Evolutionary conservation across 2,888 invertebrate genomes (phyloP), one percentile per base, ranked within the genome.

Genomic region (Catocala nupta): DNA sequence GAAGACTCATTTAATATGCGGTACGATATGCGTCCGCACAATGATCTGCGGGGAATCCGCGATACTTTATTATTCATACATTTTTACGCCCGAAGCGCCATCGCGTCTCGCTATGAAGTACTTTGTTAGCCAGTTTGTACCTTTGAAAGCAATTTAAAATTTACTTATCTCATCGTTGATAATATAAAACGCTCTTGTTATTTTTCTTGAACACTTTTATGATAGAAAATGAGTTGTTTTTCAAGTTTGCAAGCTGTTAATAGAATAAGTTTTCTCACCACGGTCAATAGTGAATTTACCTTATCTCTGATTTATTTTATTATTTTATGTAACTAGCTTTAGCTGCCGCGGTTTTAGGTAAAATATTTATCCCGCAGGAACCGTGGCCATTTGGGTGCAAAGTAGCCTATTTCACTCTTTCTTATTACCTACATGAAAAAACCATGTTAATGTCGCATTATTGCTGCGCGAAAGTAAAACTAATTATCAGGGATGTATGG

Each of bases 61-160:
- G 6, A 25, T 53, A 16, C 39, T 52, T 52, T 54, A 44, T 70
- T 75, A 74, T 75, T 75, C 61, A 72, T 75, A 59, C 47, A 65
- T 59, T 70, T 72, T 68, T 65, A 44, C 59, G 62, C 66, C 54
- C 48, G 53, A 39, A 7, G 36, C 36, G 36, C 9, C 36, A 39
- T 47, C 64, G 16, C 13, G 16, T 12, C 34, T 52, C 44, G 59
- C 57, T 57, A 57, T 55, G 51, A 48, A 44, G 48, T 25, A 59
- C 64, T 66, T 66, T 57, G 65, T 69, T 64, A 60, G 12, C 39
- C 33, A 50, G 43, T 25, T 45, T 25, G 43, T 57, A 65, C 51
- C 58, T 59, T 71, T 67, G 52, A 61, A 51, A 61, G 55, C 50
- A 61, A 61, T 51, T 61, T 55, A 34, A 55, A 51, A 55, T 61